Conservation (phyloP, 2,113 vertebrate genomes). For the Pardalotus punctatus region DNA sequence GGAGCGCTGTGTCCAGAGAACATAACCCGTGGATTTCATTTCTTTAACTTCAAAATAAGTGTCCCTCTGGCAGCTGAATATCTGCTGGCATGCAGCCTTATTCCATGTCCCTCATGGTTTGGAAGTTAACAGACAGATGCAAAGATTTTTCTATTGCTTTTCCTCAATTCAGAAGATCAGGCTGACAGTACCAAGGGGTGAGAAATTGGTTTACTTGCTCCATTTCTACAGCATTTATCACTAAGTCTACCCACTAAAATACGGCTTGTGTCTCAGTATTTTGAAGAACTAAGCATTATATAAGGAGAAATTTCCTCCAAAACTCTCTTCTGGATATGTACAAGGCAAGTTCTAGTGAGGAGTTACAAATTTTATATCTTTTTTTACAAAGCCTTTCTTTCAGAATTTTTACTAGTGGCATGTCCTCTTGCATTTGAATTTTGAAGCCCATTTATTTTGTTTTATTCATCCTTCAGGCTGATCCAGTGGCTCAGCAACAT, state of each 20-base stretch:
- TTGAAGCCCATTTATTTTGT: background rate
- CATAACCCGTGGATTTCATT: background rate
- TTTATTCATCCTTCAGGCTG: background rate
- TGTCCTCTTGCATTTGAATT: background rate
- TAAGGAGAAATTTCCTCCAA: background rate
- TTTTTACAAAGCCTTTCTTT: background rate
- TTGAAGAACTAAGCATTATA: background rate
- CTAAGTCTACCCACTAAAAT: background rate
- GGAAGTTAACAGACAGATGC: background rate
- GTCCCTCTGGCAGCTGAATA: background rate
- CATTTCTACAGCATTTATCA: background rate
- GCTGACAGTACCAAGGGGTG: background rate
- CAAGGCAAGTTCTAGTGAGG: background rate
- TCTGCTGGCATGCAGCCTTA: background rate
- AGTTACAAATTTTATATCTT: background rate
- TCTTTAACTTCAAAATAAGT: background rate
- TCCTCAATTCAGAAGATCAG: background rate
- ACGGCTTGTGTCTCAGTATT: background rate
- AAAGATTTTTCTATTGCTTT: background rate
- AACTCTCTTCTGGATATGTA: background rate
- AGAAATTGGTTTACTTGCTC: background rate
- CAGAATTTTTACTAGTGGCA: background rate
- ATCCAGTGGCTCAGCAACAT: background rate
- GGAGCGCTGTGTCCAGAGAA: background rate
- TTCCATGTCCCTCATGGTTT: background rate